phyloP scores from a whole-genome alignment of 23 tunicate genomes.

The Trididemnum clinides region DNA sequence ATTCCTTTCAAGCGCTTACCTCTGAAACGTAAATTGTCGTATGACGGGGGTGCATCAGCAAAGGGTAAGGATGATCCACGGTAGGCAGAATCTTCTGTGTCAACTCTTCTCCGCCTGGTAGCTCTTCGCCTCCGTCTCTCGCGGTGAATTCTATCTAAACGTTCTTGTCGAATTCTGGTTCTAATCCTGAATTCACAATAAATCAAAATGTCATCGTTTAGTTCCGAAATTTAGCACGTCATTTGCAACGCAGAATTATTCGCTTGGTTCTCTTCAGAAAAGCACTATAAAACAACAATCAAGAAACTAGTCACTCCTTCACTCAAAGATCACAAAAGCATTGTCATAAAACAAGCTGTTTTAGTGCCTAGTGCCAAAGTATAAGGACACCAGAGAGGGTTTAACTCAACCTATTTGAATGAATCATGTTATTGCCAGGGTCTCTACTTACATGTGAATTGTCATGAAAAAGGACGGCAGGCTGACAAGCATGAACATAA shows the following conservation, averaged over 20 bases:
- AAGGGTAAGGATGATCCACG: background rate
- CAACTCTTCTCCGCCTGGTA: background rate
- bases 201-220: background rate
- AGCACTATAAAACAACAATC: no score
- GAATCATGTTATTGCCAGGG: background rate
- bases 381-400: background rate
- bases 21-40: conserved; percentile 12
- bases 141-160: background rate
- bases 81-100: conserved; percentile 3
- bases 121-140: background rate
- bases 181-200: background rate
- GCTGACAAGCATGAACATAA: conserved; percentile 63
- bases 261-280: background rate
- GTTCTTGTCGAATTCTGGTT: background rate
- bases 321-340: no score
- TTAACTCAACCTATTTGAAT: background rate
- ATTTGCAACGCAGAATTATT: background rate
- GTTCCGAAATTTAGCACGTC: background rate
- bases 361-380: background rate
- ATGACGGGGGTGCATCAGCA: conserved; percentile 21
- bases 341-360: no score
- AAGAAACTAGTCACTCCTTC: no score
- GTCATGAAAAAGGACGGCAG: conserved; percentile 41
- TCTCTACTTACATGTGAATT: conserved; percentile 4
- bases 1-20: background rate